Evolutionary conservation across 1,140 invertebrate genomes (phyloP).

Genomic region (Alviniconcha marisindica): DNA sequence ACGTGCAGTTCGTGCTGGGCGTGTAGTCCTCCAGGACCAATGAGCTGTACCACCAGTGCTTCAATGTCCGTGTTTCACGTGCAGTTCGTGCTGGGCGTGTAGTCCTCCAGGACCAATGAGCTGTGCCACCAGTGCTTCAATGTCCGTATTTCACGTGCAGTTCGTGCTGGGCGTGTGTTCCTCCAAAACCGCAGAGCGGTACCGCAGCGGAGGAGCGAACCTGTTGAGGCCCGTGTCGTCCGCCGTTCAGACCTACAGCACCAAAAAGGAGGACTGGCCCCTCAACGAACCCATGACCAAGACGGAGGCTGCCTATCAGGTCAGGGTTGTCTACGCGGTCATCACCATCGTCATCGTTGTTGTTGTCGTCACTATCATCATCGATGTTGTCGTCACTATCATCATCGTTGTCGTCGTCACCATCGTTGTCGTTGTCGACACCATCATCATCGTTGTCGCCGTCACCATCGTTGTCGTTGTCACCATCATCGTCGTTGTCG

Average conservation of each 20-base stretch:
- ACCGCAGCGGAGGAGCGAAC: conserved; percentile 48
- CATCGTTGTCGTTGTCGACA: background rate
- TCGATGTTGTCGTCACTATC: background rate
- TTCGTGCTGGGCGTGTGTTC: conserved; percentile 52
- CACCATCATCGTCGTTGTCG: background rate
- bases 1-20: no score
- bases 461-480: conserved; percentile 6
- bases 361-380: background rate
- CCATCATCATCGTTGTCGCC: background rate
- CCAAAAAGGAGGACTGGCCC: conserved; percentile 84
- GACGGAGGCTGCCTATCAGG: conserved; percentile 84
- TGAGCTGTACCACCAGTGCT: no score
- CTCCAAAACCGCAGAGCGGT: conserved; percentile 44
- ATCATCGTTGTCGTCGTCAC: background rate
- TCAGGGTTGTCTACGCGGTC: no score
- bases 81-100: no score
- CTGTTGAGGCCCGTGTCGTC: conserved; percentile 79
- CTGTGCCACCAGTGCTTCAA: no score
- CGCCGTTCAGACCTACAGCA: conserved; percentile 85
- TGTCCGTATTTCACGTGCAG: conserved; percentile 72
- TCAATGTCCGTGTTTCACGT: no score
- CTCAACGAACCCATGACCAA: conserved; percentile 87
- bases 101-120: no score
- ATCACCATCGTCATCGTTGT: background rate
- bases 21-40: no score